Percentiles rank a stretch among this genome's conserved stretches.
These are phyloP conservation scores for Pristionchus japonicus DNA, from an alignment of 2,888 invertebrate species.

Conservation along the genomic window DNA sequence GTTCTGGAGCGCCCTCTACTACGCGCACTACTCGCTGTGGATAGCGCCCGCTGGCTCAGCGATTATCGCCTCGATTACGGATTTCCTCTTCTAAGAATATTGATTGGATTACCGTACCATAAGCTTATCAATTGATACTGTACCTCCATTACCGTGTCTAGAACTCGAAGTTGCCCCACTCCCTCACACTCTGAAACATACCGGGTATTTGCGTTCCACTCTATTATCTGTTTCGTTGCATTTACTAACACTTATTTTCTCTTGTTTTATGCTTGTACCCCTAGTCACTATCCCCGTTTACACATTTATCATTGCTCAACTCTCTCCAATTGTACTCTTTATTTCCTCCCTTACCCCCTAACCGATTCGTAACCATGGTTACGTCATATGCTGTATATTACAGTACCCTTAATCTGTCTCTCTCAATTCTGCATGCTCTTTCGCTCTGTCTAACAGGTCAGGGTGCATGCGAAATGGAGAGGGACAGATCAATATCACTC, in stretches of 20 bases:
- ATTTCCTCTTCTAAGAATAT: constrained; percentile 42
- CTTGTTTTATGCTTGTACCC: neutral
- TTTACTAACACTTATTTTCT: neutral
- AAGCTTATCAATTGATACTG: neutral
- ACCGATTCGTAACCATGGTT: neutral
- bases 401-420: neutral
- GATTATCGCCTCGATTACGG: constrained; percentile 47
- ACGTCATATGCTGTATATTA: neutral
- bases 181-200: neutral
- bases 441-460: neutral
- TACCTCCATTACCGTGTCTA: neutral
- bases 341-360: neutral
- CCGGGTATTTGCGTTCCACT: too few species aligned
- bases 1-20: constrained; percentile 70
- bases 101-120: neutral
- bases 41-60: constrained; percentile 58
- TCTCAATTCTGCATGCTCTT: neutral
- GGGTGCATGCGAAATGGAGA: neutral
- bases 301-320: neutral
- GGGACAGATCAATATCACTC: neutral
- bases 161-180: neutral
- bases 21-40: constrained; percentile 68
- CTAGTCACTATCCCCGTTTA: neutral
- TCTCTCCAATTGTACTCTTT: neutral
- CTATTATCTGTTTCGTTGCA: neutral